Conservation (phyloP, 2,113 vertebrate genomes). For the Pangasianodon hypophthalmus region DNA sequence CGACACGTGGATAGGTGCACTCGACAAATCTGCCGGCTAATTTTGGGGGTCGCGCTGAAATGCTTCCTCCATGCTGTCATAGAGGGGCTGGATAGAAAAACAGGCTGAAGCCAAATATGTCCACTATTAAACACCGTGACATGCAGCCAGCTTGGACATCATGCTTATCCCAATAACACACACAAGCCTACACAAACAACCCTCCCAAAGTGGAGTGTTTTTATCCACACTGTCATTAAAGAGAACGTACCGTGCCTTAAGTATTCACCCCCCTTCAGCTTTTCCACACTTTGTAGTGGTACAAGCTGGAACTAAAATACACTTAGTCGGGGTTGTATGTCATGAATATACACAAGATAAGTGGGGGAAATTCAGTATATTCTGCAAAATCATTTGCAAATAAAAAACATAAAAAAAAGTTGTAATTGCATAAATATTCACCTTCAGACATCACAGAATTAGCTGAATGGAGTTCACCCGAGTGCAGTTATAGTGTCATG, state of each 20-base stretch:
- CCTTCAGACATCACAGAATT: neutral
- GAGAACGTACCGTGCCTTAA: neutral
- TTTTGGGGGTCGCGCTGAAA: slow-evolving; percentile 29
- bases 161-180: neutral
- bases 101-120: neutral
- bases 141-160: neutral
- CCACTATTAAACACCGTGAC: neutral
- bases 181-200: neutral
- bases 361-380: neutral
- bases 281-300: neutral
- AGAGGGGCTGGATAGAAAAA: slow-evolving; percentile 5
- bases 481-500: neutral
- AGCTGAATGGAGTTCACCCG: neutral
- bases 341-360: neutral
- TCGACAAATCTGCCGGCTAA: slow-evolving; percentile 20
- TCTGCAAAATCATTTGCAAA: neutral
- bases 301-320: neutral
- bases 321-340: neutral
- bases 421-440: neutral
- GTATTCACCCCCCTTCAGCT: neutral
- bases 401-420: neutral
- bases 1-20: neutral
- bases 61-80: slow-evolving; percentile 32
- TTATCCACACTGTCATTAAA: neutral
- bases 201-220: neutral